Evolutionary conservation across 2,797 vertebrate species (phyloP).

Genomic region (Muscicapa striata): DNA sequence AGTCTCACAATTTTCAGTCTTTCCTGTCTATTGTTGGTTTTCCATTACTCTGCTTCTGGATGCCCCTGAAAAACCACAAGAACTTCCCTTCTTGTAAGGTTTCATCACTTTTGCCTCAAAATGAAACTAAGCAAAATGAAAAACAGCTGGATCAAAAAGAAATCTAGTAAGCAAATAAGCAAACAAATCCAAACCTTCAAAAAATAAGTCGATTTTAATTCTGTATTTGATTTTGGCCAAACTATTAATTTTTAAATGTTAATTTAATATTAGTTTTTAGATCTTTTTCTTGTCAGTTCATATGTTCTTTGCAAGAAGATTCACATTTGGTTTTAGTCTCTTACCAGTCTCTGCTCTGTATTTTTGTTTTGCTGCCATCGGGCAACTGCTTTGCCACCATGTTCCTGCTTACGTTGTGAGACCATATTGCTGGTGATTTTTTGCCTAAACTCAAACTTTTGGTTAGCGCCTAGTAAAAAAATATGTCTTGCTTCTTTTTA

Average conservation of each 20-base stretch:
- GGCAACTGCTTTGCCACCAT: background rate
- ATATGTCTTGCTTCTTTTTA: background rate
- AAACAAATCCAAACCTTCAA: background rate
- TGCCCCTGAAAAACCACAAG: slow-evolving; percentile 48
- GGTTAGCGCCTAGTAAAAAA: background rate
- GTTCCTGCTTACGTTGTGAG: background rate
- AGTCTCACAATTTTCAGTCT: background rate
- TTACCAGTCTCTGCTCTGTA: background rate
- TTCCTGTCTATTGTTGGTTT: slow-evolving; percentile 34
- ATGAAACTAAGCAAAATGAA: slow-evolving; percentile 45
- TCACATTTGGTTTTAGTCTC: background rate
- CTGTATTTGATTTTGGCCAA: background rate
- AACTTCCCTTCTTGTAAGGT: slow-evolving; percentile 58
- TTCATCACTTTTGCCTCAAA: slow-evolving; percentile 53
- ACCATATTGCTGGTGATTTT: background rate
- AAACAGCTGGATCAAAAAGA: slow-evolving; percentile 9
- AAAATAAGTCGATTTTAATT: slow-evolving; percentile 4
- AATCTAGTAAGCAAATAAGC: slow-evolving; percentile 21
- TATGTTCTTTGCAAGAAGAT: background rate
- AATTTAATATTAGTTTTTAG: background rate
- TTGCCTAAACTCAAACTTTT: background rate
- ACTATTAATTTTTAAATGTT: background rate
- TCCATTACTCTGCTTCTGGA: slow-evolving; percentile 49
- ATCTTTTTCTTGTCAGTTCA: background rate
- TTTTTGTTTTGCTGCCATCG: background rate